Evolutionary conservation across 2,888 invertebrate species (phyloP), one percentile per base, ranked within the genome.

Genomic region (Erebia aethiops): DNA sequence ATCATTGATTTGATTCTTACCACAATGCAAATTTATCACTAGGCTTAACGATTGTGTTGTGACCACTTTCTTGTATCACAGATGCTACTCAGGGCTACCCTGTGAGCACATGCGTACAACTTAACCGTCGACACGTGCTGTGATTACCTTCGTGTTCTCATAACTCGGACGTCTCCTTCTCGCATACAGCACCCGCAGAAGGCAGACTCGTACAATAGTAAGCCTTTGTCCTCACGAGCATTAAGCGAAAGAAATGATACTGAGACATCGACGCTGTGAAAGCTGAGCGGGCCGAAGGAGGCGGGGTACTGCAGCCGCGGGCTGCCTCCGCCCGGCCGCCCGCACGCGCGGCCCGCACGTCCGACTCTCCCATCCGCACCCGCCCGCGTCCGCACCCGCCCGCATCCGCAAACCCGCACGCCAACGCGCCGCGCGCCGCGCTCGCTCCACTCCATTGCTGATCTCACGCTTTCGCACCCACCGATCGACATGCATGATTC

Each of bases 171-270:
- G 96, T 95, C 95, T 95, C 96, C 96, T 96, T 96, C 96, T 96
- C 96, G 94, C 94, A 94, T 96, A 96, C 96, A 96, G 96, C 96
- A 96, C 94, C 95, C 95, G 96, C 96, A 95, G 96, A 96, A 96
- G 96, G 96, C 94, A 95, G 95, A 94, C 87, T 81, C 85, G 83
- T 90, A 85, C 84, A 84, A 89, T 89, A 88, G 92, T 93, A 94
- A 91, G 92, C 94, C 94, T 93, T 90, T 91, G 88, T 92, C 91
- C 89, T 93, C 94, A 94, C 94, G 91, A 91, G 94, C 93, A 92
- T 93, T 87, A 92, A 87, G 92, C 94, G 86, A 92, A 88, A 79
- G 82, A 90, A 89, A 82, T 87, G 90, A 89, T 92, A 87, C 79
- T 89, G 83, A 83, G 91, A 91, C 91, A 91, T 92, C 89, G 90